Conservation (phyloP, 2,797 vertebrate species). For the Oreochromis mossambicus region DNA sequence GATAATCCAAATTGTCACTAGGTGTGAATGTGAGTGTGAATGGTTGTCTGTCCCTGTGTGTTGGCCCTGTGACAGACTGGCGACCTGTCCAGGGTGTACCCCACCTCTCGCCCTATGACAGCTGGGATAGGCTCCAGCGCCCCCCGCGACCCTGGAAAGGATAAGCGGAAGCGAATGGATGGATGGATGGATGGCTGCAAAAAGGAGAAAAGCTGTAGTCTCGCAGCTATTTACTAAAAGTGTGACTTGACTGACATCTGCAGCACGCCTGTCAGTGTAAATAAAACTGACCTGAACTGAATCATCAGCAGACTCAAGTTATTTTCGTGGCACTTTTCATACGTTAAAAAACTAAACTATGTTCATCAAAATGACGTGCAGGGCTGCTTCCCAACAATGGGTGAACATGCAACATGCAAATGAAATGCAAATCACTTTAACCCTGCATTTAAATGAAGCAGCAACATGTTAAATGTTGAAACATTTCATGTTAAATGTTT, state of each 20-base stretch:
- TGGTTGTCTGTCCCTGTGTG: too few species aligned
- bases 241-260: neutral
- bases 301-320: neutral
- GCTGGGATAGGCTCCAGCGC: too few species aligned
- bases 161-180: neutral
- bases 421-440: neutral
- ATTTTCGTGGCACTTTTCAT: neutral
- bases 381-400: neutral
- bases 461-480: neutral
- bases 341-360: accelerated
- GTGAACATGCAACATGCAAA: neutral
- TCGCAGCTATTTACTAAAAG: neutral
- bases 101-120: too few species aligned
- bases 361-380: neutral
- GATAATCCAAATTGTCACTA: too few species aligned
- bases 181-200: too few species aligned
- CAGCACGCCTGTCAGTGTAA: accelerated
- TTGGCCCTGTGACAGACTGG: too few species aligned
- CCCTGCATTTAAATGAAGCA: neutral
- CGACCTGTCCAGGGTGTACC: too few species aligned
- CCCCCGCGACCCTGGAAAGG: too few species aligned
- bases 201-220: neutral
- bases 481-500: neutral
- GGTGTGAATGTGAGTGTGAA: too few species aligned
- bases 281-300: neutral